Conservation (phyloP, 2,888 invertebrate genomes). For the Orthonevra nobilis region DNA sequence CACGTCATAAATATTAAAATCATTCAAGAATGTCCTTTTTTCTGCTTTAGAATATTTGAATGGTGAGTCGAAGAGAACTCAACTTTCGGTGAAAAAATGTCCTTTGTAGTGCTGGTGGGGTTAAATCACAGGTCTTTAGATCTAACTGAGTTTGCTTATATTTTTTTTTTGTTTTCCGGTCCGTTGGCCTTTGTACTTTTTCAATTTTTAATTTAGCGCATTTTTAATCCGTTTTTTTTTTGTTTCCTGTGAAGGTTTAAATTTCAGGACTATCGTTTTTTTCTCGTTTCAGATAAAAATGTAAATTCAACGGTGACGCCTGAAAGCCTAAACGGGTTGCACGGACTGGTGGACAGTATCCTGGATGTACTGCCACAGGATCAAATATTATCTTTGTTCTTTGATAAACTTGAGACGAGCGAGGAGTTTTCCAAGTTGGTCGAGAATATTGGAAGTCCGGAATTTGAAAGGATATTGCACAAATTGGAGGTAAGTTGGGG, state of each 20-base stretch:
- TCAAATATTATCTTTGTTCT: slow-evolving; percentile 78
- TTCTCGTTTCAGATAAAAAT: slow-evolving; percentile 55
- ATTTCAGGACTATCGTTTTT: slow-evolving; percentile 8
- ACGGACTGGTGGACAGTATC: slow-evolving; percentile 78
- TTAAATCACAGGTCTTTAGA: slow-evolving; percentile 29
- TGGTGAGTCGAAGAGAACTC: slow-evolving; percentile 24
- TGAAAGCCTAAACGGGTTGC: slow-evolving; percentile 76
- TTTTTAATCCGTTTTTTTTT: slow-evolving; percentile 54
- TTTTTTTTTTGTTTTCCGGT: no score
- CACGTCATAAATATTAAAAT: slow-evolving; percentile 69
- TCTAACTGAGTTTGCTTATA: slow-evolving; percentile 1
- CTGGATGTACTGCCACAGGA: slow-evolving; percentile 78
- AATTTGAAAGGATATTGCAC: slow-evolving; percentile 76
- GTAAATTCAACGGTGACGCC: slow-evolving; percentile 63
- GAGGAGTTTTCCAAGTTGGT: slow-evolving; percentile 77
- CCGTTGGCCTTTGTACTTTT: slow-evolving; percentile 30
- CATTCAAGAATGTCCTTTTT: slow-evolving; percentile 30
- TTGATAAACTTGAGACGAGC: slow-evolving; percentile 78
- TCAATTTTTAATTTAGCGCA: slow-evolving; percentile 64
- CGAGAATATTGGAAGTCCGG: slow-evolving; percentile 76
- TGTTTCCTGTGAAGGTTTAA: slow-evolving; percentile 35
- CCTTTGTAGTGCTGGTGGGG: slow-evolving; percentile 38
- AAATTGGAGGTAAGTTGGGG: slow-evolving; percentile 77
- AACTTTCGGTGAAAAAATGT: slow-evolving; percentile 19
- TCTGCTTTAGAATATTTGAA: not conserved